Base-by-base conservation (phyloP, 2,888 invertebrate genomes). In the Macaria notata region DNA sequence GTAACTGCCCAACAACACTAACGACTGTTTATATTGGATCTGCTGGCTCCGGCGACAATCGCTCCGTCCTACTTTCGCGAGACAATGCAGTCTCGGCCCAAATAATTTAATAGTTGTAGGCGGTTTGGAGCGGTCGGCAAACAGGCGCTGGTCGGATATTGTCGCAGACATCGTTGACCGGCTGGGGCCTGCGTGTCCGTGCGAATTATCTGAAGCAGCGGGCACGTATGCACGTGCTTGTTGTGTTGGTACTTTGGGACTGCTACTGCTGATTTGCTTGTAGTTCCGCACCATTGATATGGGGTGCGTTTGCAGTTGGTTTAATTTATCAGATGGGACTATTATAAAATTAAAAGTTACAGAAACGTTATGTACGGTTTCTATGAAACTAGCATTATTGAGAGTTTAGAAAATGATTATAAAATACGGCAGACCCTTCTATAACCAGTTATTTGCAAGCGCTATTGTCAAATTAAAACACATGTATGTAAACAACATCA, bases 81-180 rank as follows among this genome's bases (percentile, higher is more conserved):
- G 83, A 89, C 89, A 86, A 90, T 87, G 79, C 84, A 79, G 79
- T 82, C 84, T 76, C 79, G 73, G 76, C 81, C 84, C 86, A 88
- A 88, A 89, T 89, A 87, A 89, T 88, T 84, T 88, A 86, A 86
- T 87, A 87, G 86, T 81, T 79, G 76, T 77, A 76, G 78, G 73
- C 75, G 71, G 71, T 19, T 19, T 81, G 65, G 79, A 88, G 85
- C 75, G 78, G 70, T 85, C 68, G 60, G 83, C 84, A 87, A 87
- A 88, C 79, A 89, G 72, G 56, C 46, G 49, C 45, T 45, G 61
- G 56, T 60, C 48, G 49, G 47, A 58, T 53, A 41, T 53, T 33
- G 33, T 36, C 33, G 33, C 33, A 4, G 54, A 31, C 49, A 44
- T 41, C 47, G 44, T 51, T 45, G 54, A 48, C 54, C 54, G 48